These are phyloP conservation scores for Hyles vespertilio DNA, from an alignment of 1,140 invertebrate species.

Conservation along the genomic window DNA sequence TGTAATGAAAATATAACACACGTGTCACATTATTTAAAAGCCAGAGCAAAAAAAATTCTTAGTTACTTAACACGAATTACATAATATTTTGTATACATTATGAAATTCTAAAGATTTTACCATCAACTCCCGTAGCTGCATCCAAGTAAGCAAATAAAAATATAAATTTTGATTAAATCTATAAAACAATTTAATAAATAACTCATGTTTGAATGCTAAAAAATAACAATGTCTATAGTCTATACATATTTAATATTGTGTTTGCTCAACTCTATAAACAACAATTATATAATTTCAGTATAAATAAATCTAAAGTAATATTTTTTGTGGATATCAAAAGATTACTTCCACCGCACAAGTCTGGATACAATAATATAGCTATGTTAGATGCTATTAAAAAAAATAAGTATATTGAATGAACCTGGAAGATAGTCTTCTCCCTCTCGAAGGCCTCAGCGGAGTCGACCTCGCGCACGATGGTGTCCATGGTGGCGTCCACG, in stretches of 20 bases:
- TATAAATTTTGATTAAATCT: conserved; percentile 2
- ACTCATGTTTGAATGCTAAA: no score
- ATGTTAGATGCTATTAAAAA: background rate
- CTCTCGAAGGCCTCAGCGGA: conserved; percentile 92
- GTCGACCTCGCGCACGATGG: conserved; percentile 89
- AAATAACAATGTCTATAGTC: no score
- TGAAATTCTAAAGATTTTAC: conserved; percentile 52
- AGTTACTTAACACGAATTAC: background rate
- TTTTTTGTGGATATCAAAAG: no score
- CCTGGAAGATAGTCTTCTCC: conserved; percentile 92
- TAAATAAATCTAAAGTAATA: no score
- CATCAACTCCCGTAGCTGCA: conserved; percentile 77
- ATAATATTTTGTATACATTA: background rate
- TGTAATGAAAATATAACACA: no score
- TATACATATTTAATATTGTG: no score
- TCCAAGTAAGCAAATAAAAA: conserved; percentile 38
- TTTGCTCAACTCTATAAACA: no score
- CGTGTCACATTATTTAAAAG: no score
- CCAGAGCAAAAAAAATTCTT: no score
- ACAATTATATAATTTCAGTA: no score
- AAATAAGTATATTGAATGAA: conserved; percentile 56
- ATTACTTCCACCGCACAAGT: no score
- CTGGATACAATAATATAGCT: no score
- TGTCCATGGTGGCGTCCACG: conserved; percentile 88
- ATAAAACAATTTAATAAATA: conserved; percentile 1